These are phyloP conservation scores for Pemphredon lugubris DNA, from an alignment of 2,888 invertebrate species.

Conservation along the genomic window DNA sequence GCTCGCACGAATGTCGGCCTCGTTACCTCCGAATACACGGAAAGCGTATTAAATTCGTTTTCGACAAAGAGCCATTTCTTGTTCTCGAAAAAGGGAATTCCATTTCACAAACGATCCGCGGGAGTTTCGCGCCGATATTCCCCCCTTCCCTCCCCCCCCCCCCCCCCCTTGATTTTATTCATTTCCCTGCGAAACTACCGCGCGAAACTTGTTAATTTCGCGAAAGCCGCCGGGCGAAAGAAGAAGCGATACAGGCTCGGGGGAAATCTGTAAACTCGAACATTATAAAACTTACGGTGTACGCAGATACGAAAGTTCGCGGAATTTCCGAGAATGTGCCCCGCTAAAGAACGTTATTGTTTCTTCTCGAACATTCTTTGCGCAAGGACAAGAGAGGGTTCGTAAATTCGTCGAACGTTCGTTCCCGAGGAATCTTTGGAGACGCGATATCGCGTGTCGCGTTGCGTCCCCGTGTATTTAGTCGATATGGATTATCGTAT, in stretches of 20 bases:
- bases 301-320: conserved; percentile 37
- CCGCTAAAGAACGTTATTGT: conserved; percentile 44
- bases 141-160: background rate
- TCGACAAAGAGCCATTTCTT: conserved; percentile 42
- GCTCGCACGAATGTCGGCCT: conserved; percentile 18
- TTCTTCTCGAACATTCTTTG: conserved; percentile 33
- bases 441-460: too few relatives aligned
- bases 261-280: conserved; percentile 66
- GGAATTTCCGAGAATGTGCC: conserved; percentile 25
- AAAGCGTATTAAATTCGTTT: conserved; percentile 39
- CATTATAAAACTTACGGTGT: conserved; percentile 57
- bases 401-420: too few relatives aligned
- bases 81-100: conserved; percentile 21
- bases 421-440: too few relatives aligned
- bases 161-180: conserved; percentile 46
- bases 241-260: conserved; percentile 54
- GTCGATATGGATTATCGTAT: too few relatives aligned
- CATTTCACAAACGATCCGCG: conserved; percentile 37
- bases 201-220: conserved; percentile 62
- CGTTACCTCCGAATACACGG: conserved; percentile 44
- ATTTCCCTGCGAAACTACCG: conserved; percentile 39
- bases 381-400: conserved; percentile 1
- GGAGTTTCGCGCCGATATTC: conserved; percentile 42
- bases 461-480: too few relatives aligned
- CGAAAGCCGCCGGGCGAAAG: conserved; percentile 48